Percentiles rank a stretch among this genome's conserved stretches.
Evolutionary conservation across 2,888 invertebrate genomes (phyloP).

Genomic region (Rhamphomyia laevipes): DNA sequence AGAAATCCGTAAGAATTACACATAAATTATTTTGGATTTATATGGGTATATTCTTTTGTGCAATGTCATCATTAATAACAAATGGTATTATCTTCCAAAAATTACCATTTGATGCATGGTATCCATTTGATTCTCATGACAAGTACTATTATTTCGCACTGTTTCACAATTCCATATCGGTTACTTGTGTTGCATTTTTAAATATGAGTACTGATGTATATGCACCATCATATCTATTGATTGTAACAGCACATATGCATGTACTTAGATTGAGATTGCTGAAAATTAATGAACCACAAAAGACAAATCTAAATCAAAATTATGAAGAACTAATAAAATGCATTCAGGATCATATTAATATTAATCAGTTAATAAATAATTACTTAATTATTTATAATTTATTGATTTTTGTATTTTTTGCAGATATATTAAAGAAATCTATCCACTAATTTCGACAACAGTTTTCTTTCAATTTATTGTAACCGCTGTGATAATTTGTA

Average conservation of each 20-base stretch:
- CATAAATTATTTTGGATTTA: no score
- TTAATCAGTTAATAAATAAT: background rate
- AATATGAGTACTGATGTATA: background rate
- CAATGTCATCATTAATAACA: no score
- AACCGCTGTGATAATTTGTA: constrained; percentile 16
- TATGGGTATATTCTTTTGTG: no score
- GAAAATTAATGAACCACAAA: background rate
- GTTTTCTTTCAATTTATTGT: constrained; percentile 20
- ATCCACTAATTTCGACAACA: constrained; percentile 17
- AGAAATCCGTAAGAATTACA: no score
- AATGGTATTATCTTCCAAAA: background rate
- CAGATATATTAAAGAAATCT: constrained; percentile 12
- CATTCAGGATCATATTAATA: constrained; percentile 1
- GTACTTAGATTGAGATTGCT: background rate
- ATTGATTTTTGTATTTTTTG: background rate
- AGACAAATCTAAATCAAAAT: background rate
- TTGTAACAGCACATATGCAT: background rate
- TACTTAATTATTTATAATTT: no score
- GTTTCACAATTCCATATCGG: background rate
- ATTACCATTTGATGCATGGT: constrained; percentile 1
- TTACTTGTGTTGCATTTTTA: background rate
- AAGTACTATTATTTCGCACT: background rate
- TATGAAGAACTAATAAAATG: background rate
- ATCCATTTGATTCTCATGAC: background rate
- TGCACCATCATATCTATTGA: background rate